A percentile compares a stretch with the other conserved stretches of the same genome.
These are phyloP conservation scores for Maniola jurtina DNA, from an alignment of 1,140 invertebrate species.

Conservation along the genomic window DNA sequence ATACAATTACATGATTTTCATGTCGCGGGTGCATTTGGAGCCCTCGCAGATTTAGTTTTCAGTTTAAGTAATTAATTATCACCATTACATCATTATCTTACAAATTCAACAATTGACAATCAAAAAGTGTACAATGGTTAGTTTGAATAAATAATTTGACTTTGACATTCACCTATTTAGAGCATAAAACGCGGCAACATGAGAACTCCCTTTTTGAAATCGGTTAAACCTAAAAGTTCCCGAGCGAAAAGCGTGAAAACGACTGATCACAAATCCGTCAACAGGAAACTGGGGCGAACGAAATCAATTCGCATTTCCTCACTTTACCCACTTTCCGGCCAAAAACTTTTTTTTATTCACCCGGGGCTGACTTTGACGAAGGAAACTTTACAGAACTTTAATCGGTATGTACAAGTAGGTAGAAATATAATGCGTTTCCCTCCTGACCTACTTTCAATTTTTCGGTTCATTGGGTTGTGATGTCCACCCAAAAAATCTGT, in stretches of 20 bases:
- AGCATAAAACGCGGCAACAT: no score
- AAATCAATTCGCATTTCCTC: slow-evolving; percentile 48
- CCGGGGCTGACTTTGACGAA: slow-evolving; percentile 49
- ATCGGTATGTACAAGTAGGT: slow-evolving; percentile 27
- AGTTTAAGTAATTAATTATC: no score
- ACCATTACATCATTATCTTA: no score
- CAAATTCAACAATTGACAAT: no score
- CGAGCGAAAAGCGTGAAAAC: slow-evolving; percentile 19
- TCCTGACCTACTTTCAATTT: slow-evolving; percentile 11
- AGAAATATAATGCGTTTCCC: background rate
- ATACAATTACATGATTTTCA: no score
- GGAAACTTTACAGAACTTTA: slow-evolving; percentile 50
- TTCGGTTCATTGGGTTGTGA: slow-evolving; percentile 2
- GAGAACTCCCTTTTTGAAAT: no score
- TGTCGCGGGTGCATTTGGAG: no score
- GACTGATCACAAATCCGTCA: slow-evolving; percentile 31
- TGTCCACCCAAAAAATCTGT: background rate
- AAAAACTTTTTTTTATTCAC: slow-evolving; percentile 48
- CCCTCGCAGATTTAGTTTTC: no score
- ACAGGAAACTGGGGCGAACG: slow-evolving; percentile 30
- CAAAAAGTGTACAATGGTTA: no score
- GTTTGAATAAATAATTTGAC: no score
- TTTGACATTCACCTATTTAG: no score
- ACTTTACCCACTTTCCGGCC: slow-evolving; percentile 33
- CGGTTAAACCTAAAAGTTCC: background rate